Evolutionary conservation across 30 jellyfish, hydroid and myxozoan genomes (phyloP), one percentile per base, ranked within the genome.

Genomic region (Rhopilema esculentum): DNA sequence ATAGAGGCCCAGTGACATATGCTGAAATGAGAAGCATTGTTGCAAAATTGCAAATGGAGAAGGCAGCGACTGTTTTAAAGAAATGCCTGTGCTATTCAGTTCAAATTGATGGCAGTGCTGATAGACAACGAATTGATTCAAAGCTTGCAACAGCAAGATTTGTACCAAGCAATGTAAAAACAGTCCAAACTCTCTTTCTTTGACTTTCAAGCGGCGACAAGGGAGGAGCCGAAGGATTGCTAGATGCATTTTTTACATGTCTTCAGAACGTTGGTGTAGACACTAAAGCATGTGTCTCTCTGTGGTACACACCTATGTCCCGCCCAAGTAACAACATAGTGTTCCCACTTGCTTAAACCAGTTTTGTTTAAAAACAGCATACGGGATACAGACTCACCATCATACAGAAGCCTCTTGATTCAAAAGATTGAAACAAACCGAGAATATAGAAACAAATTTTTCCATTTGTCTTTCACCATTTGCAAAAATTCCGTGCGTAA

Each of bases 81-180:
- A 26, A 72, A 8, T 84, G 72, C 72, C 29, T 84, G 71, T 61
- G 87, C 66, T 84, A 31, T 72, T 84, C 81, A 1, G 79, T 84
- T 18, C 87, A 84, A 73, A 70, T 84, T 25, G 93, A 84, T 84
- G 93, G 88, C 17, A 71, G 88, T 32, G 70, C 72, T 65, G 91
- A 81, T 48, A 65, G 72, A 33, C 84, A 81, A 32, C 91, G 64
- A 65, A 31, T 71, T 30, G 82, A 84, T 49, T 71, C 88, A 12
- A 84, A 84, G 66, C 49, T 73, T 63, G 49, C 17, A 71, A 50
- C 81, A 49, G 88, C 88, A 71, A 71, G 88, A 27, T 84, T 7
- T 52, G 88, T 72, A 17, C 69, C 81, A 26, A 64, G 20, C 27
- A 49, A 84, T 40, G 88, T 27, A 71, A 27, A 49, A 27, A 21